Conservation (phyloP, 1,140 invertebrate genomes). For the Drosophila sucinea region DNA sequence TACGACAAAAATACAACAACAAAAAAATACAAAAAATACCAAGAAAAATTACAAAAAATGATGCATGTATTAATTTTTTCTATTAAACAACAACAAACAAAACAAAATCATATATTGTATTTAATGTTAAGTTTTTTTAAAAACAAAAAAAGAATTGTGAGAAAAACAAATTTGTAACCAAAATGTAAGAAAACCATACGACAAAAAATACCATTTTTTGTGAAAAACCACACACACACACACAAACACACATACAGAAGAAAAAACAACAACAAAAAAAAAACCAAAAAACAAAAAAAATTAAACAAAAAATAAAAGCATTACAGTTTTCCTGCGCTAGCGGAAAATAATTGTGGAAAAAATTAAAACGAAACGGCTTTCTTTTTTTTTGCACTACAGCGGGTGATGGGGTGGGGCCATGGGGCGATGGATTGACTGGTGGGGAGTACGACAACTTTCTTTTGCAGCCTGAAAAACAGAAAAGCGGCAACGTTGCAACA, state of each 20-base stretch:
- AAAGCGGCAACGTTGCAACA: constrained; percentile 55
- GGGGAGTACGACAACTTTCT: constrained; percentile 59
- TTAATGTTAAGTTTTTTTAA: constrained; percentile 82
- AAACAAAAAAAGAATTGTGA: constrained; percentile 74
- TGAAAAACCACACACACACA: constrained; percentile 47
- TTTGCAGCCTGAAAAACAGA: constrained; percentile 56
- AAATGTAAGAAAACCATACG: constrained; percentile 63
- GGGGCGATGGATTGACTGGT: constrained; percentile 38
- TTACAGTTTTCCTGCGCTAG: constrained; percentile 79
- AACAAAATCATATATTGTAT: constrained; percentile 74
- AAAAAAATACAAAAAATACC: constrained; percentile 58
- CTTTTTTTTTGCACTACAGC: constrained; percentile 46
- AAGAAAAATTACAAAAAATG: constrained; percentile 41
- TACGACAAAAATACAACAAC: constrained; percentile 47
- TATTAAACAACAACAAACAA: constrained; percentile 61
- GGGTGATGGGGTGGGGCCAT: constrained; percentile 11
- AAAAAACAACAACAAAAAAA: constrained; percentile 37
- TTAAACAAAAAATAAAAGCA: constrained; percentile 74
- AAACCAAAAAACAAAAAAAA: constrained; percentile 56
- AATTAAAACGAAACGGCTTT: constrained; percentile 78
- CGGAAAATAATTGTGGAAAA: constrained; percentile 80
- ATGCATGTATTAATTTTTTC: constrained; percentile 79
- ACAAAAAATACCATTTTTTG: constrained; percentile 58
- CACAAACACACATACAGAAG: constrained; percentile 41
- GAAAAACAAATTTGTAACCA: constrained; percentile 74